Evolutionary conservation across 2,888 invertebrate species (phyloP), one percentile per base, ranked within the genome.

Genomic region (Spilarctia lutea): DNA sequence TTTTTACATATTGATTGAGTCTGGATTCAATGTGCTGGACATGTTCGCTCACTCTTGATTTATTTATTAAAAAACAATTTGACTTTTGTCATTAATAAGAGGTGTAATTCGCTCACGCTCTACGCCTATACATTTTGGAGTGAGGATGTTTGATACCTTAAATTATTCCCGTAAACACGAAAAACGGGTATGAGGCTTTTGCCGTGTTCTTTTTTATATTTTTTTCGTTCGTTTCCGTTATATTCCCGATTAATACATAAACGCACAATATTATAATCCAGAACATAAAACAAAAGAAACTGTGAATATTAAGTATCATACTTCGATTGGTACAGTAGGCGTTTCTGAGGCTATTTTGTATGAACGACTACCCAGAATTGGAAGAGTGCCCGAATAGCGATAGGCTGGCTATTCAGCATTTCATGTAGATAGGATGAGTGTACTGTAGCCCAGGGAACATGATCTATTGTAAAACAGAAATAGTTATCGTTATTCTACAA

Each of bases 381-480:
- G 75, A 72, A 72, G 68, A 30, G 68, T 68, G 75, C 75, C 75
- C 75, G 52, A 68, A 72, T 63, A 68, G 42, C n/a, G 69, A 60
- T 65, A 45, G 63, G n/a, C 65, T 30, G 16, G 45, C 60, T 60
- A 42, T 52, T 74, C 35, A 48, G 67, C 67, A 16, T 63, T 45
- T 60, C 68, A 18, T 73, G 39, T 65, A 39, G 63, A 68, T 68
- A 20, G 68, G 35, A n/a, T n/a, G n/a, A n/a, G n/a, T n/a, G n/a
- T 39, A 24, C 20, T n/a, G 30, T 6, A 63, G 33, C 11, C 3
- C 10, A 27, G 45, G 24, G 27, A 16, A 30, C 24, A 45, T 63
- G 35, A 20, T 33, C 24, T 68, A 68, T 10, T 45, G 30, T 48
- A 3, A 48, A 33, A 33, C 24, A 48, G 30, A 33, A 33, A 30